Base-by-base conservation (phyloP, 2,888 invertebrate genomes). In the Tinea trinotella region DNA sequence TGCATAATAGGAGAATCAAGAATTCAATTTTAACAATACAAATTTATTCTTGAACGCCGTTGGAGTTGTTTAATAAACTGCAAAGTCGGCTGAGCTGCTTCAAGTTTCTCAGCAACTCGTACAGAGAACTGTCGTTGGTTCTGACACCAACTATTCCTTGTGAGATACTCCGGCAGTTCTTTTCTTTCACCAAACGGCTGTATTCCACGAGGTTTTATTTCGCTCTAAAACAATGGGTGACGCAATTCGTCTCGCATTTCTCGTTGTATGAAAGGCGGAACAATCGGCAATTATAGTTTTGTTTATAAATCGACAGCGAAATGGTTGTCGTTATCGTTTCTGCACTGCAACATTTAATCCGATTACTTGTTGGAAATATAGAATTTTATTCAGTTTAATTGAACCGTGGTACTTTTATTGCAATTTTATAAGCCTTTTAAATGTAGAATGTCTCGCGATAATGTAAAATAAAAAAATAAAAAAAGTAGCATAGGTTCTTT, bases 271-370 rank as follows among this genome's bases (percentile, higher is more conserved):
- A 46, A 44, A 66, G n/a, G 65, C 71, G 70, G 72, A 81, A 83
- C 83, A 83, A 84, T 83, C 72, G 71, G 57, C 71, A 72, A 77
- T 77, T 77, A 77, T 77, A 57, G 71, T 68, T 81, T 82, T 50
- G 50, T 24, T 50, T 50, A 24, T 44, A 44, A 53, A 20, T 35
- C 35, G 12, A 36, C 20, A 5, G 53, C n/a, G 52, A 36, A 53
- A 53, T 35, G 36, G 35, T 36, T 18, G 20, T 53, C 34, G 48
- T 48, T 36, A 53, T 34, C 35, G 53, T 10, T 53, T 54, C 40
- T 40, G 40, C 15, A 40, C 13, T 40, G 15, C 40, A 4, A 15
- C 7, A 13, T 35, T 40, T 40, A 40, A 40, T 40, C 40, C 40
- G 40, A 40, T 40, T 40, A n/a, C 12, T 13, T 5, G 13, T 30